phyloP scores from a whole-genome alignment of 2,113 vertebrate genomes.

The Centropristis striata region DNA sequence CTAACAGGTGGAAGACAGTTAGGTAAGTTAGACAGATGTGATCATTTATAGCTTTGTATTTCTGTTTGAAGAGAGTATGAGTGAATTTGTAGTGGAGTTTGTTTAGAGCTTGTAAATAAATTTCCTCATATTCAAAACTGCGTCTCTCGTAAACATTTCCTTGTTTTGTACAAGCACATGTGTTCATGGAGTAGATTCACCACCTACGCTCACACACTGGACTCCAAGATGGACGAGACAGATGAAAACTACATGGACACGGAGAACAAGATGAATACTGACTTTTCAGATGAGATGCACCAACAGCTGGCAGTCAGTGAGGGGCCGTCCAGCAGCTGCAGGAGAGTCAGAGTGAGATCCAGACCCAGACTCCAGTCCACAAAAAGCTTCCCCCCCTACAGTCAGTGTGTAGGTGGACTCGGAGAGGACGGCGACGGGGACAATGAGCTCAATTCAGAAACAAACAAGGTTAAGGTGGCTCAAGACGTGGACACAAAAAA shows the following conservation, averaged over 20 bases:
- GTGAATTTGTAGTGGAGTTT: neutral
- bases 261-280: conserved; percentile 16
- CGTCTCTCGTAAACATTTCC: conserved; percentile 49
- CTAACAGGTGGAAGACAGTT: conserved; percentile 5
- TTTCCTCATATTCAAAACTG: conserved; percentile 49
- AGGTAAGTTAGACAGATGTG: neutral
- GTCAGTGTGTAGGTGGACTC: conserved; percentile 69
- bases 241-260: conserved; percentile 30
- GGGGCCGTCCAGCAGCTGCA: conserved; percentile 24
- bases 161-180: conserved; percentile 44
- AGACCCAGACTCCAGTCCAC: conserved; percentile 66
- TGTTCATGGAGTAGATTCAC: conserved; percentile 41
- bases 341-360: conserved; percentile 10
- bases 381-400: conserved; percentile 79
- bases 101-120: conserved; percentile 14
- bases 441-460: neutral
- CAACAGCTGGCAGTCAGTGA: conserved; percentile 31
- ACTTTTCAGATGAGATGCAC: conserved; percentile 39
- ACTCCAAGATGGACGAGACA: conserved; percentile 38
- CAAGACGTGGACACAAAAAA: conserved; percentile 27
- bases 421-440: conserved; percentile 6
- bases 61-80: neutral
- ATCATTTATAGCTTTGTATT: neutral
- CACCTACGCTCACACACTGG: neutral
- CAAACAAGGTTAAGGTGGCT: neutral